Evolutionary conservation across 2,888 invertebrate species (phyloP), one percentile per base, ranked within the genome.

Genomic region (Mesorhabditis belari): DNA sequence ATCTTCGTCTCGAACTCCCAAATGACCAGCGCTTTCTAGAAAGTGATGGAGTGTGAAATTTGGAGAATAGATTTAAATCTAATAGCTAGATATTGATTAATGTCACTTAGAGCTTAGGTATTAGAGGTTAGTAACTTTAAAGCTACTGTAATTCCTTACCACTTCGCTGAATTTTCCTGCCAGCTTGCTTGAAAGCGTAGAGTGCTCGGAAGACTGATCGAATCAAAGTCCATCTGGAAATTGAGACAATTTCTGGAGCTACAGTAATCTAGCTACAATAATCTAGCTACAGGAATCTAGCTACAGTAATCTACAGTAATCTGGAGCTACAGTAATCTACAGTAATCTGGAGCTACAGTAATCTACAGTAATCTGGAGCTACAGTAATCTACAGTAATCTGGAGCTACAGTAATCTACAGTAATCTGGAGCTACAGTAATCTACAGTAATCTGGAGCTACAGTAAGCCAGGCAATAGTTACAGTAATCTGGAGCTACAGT

Each of bases 111-210:
- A 55, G 28, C n/a, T 9, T 12, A 19, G 17, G 23, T 9, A 55
- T 17, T 55, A 23, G 12, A 55, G 17, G n/a, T 27, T 3, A 27
- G 26, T 4, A 4, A 24, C 4, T 4, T 27, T 55, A 28, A 4
- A 17, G 27, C 17, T 2, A 27, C 26, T 12, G 26, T 6, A 9
- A 4, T 4, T 19, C 24, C 52, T n/a, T 17, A 67, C 69, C 71
- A 60, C 72, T 72, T 52, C 67, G 61, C 53, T 72, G 70, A 4
- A 72, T 74, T 52, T 68, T 80, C 75, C 74, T 75, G 64, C 80
- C 69, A 60, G 70, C 62, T 69, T 72, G 66, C 74, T 77, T 79
- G 77, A 82, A 71, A 53, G 77, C 79, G 53, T 69, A 63, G 66
- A 80, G 69, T 5, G 79, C 79, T 6, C 75, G 61, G 49, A 77